These are phyloP conservation scores for Glaucopsyche alexis DNA, from an alignment of 2,888 invertebrate genomes.

Conservation along the genomic window DNA sequence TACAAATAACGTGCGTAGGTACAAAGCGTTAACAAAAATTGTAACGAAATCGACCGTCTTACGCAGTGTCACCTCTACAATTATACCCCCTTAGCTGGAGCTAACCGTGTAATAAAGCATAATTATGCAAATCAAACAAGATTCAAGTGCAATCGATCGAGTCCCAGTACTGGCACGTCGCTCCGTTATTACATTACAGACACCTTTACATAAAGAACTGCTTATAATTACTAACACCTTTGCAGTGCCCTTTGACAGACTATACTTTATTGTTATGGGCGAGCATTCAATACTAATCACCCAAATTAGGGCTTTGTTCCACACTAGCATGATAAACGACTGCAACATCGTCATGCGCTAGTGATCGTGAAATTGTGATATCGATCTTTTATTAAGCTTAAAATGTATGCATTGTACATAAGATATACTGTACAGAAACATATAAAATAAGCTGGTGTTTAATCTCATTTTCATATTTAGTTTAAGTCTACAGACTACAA, in stretches of 20 bases:
- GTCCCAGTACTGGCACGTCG: conserved; percentile 4
- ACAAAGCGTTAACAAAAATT: no score
- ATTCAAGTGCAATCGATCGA: conserved; percentile 27
- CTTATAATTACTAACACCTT: conserved; percentile 27
- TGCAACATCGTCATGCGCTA: neutral
- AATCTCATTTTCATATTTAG: no score
- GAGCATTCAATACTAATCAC: conserved; percentile 15
- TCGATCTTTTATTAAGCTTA: neutral
- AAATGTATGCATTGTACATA: neutral
- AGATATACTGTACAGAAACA: no score
- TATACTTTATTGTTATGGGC: conserved; percentile 23
- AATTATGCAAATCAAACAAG: conserved; percentile 29
- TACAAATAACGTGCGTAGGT: no score
- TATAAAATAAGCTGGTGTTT: no score
- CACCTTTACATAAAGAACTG: conserved; percentile 26
- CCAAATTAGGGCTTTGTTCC: conserved; percentile 13
- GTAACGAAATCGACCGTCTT: no score
- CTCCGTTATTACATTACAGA: conserved; percentile 21
- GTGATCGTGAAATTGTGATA: conserved; percentile 12
- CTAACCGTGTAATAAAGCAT: conserved; percentile 23
- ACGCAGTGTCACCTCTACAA: neutral
- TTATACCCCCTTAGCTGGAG: neutral
- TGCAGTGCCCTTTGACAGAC: conserved; percentile 25
- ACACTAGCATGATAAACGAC: conserved; percentile 13
- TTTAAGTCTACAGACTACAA: no score